Base-by-base conservation (phyloP, 2,797 vertebrate species). In the Acanthurus leucopareius region DNA sequence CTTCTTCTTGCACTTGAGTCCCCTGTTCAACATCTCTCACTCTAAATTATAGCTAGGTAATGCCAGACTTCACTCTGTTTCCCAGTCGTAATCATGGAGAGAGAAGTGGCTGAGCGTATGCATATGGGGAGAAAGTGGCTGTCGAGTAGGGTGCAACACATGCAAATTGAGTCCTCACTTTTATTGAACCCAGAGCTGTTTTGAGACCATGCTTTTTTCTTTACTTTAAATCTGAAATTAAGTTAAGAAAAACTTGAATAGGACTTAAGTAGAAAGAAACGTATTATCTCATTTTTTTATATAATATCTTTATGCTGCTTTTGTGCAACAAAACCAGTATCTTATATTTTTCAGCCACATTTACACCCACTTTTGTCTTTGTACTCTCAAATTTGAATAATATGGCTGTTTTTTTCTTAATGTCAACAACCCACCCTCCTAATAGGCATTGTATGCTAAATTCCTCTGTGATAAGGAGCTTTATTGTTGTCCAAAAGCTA, bases 11-110 rank as follows among this genome's bases (percentile, higher is more conserved):
- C 65, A 57, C 86, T 79, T 8, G 2, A 79, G 56, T 69, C 71
- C 51, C 49, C 59, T 65, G 68, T 75, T 83, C 82, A 77, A 82
- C 87, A 85, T 82, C 62, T 79, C 82, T 80, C 73, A 61, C 20
- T 73, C 6, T 70, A 58, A 73, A 89, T 82, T 79, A 82, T 52
- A 78, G 80, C 73, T 5, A 57, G 54, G 69, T 22, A 59, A 63
- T 57, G 63, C 79, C 80, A 85, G 75, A 66, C 77, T 66, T 73
- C 63, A 48, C 40, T 45, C 72, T 84, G 66, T 80, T 83, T 81
- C 78, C 58, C 53, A 72, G 64, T 44, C 5, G 48, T 67, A 83
- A 80, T 87, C 79, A 77, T 16, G 49, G 40, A 47, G 32, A 69
- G 42, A 72, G 22, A 73, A 53, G 53, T 56, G 73, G 65, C 16